Evolutionary conservation across 2,888 invertebrate species (phyloP).

Genomic region (Tetragonula carbonaria): DNA sequence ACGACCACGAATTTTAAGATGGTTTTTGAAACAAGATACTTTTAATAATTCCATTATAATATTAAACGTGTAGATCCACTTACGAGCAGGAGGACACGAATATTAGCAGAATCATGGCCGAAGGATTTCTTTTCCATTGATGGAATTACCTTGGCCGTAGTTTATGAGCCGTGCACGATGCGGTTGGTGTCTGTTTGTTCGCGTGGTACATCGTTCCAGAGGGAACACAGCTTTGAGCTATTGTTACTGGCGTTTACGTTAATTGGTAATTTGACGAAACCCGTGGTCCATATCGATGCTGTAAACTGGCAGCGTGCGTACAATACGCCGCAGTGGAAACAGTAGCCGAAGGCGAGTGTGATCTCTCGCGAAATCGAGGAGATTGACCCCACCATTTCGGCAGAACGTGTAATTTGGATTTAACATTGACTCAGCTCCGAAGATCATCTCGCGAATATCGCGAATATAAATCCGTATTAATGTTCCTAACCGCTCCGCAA

Average conservation of each 20-base stretch:
- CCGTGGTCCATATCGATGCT: constrained; percentile 63
- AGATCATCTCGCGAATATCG: not conserved
- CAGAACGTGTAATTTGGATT: constrained; percentile 38
- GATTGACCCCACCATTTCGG: constrained; percentile 32
- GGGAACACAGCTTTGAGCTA: constrained; percentile 78
- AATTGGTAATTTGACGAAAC: constrained; percentile 78
- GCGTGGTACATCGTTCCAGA: constrained; percentile 58
- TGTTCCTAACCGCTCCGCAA: not conserved
- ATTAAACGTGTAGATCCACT: no score
- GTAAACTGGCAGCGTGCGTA: constrained; percentile 49
- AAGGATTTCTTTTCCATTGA: not conserved
- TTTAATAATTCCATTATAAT: not conserved
- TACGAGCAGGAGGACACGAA: no score
- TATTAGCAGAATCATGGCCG: not conserved
- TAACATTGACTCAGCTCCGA: not conserved
- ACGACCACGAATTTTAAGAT: not conserved
- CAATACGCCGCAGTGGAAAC: constrained; percentile 31
- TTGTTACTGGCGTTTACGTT: constrained; percentile 77
- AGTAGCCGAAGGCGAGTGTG: constrained; percentile 54
- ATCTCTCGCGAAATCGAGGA: constrained; percentile 51
- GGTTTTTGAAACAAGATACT: not conserved
- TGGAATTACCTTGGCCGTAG: not conserved
- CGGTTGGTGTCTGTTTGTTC: constrained; percentile 45
- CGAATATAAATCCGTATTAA: not conserved
- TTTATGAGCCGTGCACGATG: not conserved